A percentile compares a stretch with the other conserved stretches of the same genome.
Evolutionary conservation across 2,888 invertebrate species (phyloP).

Genomic region (Megamerina dolium): DNA sequence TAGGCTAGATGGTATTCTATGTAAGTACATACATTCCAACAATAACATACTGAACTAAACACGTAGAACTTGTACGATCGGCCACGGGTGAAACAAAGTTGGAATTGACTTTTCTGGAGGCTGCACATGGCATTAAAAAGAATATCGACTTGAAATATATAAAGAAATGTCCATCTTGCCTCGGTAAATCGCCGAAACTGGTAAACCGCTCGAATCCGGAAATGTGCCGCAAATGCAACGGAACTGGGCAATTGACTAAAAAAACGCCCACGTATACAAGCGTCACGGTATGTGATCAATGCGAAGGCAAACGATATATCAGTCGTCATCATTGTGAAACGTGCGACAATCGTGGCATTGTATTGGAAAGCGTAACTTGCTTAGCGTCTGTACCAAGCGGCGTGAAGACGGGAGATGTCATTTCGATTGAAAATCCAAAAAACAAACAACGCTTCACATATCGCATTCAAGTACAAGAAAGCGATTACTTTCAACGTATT

Average conservation of each 20-base stretch:
- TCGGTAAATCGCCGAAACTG: constrained; percentile 33
- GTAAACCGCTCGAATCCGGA: constrained; percentile 31
- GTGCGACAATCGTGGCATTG: constrained; percentile 38
- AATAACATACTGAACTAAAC: no score
- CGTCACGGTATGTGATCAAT: constrained; percentile 30
- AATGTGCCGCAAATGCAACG: constrained; percentile 41
- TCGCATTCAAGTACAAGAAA: constrained; percentile 31
- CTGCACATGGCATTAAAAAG: constrained; percentile 38
- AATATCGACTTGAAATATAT: constrained; percentile 32
- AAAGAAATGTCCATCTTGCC: constrained; percentile 37
- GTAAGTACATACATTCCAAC: no score
- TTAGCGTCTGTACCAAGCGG: constrained; percentile 37
- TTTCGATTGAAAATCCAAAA: constrained; percentile 36
- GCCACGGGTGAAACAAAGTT: constrained; percentile 28
- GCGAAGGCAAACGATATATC: constrained; percentile 38
- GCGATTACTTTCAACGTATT: constrained; percentile 35
- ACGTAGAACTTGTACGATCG: constrained; percentile 19
- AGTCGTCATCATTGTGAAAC: constrained; percentile 37
- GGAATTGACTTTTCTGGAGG: constrained; percentile 36
- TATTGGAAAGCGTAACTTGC: constrained; percentile 29
- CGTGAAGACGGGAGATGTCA: constrained; percentile 33
- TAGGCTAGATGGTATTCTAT: no score
- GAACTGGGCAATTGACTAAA: constrained; percentile 34
- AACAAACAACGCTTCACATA: constrained; percentile 35
- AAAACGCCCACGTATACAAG: constrained; percentile 29